Evolutionary conservation across 1,140 invertebrate genomes (phyloP).

Genomic region (Potamilus streckersoni): DNA sequence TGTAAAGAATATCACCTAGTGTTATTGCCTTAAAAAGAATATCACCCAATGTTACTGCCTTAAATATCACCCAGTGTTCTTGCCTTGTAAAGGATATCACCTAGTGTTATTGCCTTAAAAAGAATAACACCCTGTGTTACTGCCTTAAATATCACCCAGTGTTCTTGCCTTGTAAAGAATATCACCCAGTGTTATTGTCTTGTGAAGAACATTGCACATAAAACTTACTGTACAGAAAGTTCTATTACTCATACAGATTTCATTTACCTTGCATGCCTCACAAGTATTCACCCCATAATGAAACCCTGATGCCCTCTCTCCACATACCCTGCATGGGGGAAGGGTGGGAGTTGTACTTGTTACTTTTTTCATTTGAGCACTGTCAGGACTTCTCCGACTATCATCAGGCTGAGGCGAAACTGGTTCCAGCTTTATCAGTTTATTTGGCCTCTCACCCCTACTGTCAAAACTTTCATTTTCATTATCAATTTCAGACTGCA

Average conservation of each 20-base stretch:
- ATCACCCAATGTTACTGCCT: neutral
- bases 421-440: no score
- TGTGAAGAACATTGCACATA: neutral
- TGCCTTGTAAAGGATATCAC: neutral
- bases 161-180: neutral
- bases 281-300: slow-evolving; percentile 72
- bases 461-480: no score
- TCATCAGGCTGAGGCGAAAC: no score
- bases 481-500: no score
- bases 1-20: no score
- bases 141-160: neutral
- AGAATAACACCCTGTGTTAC: no score
- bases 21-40: no score
- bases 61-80: neutral
- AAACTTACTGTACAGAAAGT: neutral
- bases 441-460: no score
- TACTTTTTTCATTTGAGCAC: no score
- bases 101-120: no score
- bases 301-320: slow-evolving; percentile 69
- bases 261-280: slow-evolving; percentile 70
- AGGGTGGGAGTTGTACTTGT: no score
- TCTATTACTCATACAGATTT: neutral
- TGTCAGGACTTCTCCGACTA: no score
- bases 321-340: slow-evolving; percentile 69
- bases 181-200: neutral